Evolutionary conservation across 2,888 invertebrate genomes (phyloP).

Genomic region (Helobdella robusta): DNA sequence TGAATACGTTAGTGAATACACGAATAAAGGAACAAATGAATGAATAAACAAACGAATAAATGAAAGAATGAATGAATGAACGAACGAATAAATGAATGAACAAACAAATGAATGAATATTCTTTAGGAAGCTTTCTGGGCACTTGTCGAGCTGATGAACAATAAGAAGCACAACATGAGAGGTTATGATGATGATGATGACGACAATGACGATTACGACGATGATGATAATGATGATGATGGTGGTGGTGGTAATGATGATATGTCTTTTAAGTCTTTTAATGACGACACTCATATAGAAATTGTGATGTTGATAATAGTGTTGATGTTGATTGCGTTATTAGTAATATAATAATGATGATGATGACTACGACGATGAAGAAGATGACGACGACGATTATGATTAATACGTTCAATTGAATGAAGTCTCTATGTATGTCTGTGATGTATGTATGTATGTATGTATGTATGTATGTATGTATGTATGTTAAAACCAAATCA

Average conservation of each 20-base stretch:
- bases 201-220: background rate
- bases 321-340: background rate
- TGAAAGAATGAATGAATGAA: too few species aligned
- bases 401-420: too few species aligned
- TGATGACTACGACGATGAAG: background rate
- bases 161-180: constrained; percentile 79
- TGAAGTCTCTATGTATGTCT: too few species aligned
- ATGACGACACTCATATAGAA: background rate
- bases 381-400: background rate
- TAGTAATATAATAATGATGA: background rate
- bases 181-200: constrained; percentile 10
- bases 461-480: too few species aligned
- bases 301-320: background rate
- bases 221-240: background rate
- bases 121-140: constrained; percentile 88
- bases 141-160: constrained; percentile 75
- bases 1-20: too few species aligned
- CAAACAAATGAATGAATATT: background rate
- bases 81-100: too few species aligned
- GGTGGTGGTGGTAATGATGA: background rate
- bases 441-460: too few species aligned
- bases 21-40: too few species aligned
- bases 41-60: too few species aligned
- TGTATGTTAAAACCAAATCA: too few species aligned
- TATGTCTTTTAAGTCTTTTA: too few species aligned